phyloP scores from a whole-genome alignment of 2,888 invertebrate species.

The Rhingia campestris region DNA sequence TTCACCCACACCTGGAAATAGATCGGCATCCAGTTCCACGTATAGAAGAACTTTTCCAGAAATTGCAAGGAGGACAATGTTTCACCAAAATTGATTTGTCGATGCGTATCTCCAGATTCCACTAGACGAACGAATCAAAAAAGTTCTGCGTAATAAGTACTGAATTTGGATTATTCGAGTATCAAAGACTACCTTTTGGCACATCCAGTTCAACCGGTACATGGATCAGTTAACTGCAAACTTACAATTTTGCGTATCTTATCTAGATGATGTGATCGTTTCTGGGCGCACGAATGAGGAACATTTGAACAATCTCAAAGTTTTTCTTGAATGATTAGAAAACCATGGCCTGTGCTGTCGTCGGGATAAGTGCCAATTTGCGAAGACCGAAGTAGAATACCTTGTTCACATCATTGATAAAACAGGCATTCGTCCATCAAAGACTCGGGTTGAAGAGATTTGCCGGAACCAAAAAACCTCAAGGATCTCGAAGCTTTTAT shows the following conservation, averaged over 20 bases:
- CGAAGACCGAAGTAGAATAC: conserved; percentile 2
- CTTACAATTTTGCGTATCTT: too few relatives aligned
- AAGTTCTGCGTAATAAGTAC: conserved; percentile 14
- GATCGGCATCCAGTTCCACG: too few relatives aligned
- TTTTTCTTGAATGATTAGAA: background rate
- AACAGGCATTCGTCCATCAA: conserved; percentile 12
- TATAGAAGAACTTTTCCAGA: conserved; percentile 42
- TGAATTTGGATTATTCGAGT: conserved; percentile 14
- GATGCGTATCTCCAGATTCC: conserved; percentile 22
- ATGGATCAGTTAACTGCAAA: too few relatives aligned
- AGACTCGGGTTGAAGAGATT: background rate
- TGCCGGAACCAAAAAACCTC: background rate
- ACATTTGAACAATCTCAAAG: too few relatives aligned
- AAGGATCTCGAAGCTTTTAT: conserved; percentile 3
- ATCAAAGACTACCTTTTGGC: conserved; percentile 16
- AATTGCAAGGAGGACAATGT: background rate
- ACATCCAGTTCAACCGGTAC: background rate
- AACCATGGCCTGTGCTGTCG: background rate
- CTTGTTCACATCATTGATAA: background rate
- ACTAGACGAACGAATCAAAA: background rate
- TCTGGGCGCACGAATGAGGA: too few relatives aligned
- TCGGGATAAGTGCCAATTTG: background rate
- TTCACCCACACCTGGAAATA: too few relatives aligned
- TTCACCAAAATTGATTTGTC: conserved; percentile 24
- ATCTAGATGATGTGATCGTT: too few relatives aligned